Conservation (phyloP, 2,888 invertebrate species). For the Sarcophaga caerulescens region DNA sequence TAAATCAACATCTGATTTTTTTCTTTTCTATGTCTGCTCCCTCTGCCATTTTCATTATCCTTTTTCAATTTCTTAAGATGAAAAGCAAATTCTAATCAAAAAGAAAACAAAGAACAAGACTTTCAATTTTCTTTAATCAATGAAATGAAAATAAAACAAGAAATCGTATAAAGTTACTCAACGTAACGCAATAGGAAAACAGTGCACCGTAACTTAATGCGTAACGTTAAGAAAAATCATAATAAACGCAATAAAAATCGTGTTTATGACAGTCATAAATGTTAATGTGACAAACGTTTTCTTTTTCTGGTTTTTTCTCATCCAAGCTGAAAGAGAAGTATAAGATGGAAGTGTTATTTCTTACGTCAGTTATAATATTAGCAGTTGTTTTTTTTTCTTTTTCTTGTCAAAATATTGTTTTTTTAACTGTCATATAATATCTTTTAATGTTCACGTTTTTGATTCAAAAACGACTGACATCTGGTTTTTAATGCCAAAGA, state of each 20-base stretch:
- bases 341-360: background rate
- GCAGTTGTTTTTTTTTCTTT: conserved; percentile 45
- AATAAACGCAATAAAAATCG: conserved; percentile 71
- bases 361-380: conserved; percentile 19
- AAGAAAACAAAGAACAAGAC: conserved; percentile 3
- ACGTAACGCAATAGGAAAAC: conserved; percentile 23
- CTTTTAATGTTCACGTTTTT: conserved; percentile 52
- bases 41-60: background rate
- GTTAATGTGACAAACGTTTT: conserved; percentile 71
- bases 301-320: background rate
- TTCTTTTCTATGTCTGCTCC: too few relatives aligned
- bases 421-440: conserved; percentile 68
- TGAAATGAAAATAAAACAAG: conserved; percentile 7
- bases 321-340: background rate
- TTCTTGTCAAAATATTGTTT: conserved; percentile 60
- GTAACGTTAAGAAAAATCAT: conserved; percentile 56
- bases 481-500: conserved; percentile 65
- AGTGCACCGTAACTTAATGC: conserved; percentile 19
- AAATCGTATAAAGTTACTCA: conserved; percentile 55
- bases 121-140: conserved; percentile 61
- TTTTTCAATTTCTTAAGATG: conserved; percentile 28
- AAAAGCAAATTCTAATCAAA: conserved; percentile 39
- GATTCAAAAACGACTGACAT: conserved; percentile 53
- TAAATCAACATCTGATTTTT: too few relatives aligned
- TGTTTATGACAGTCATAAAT: conserved; percentile 72